Percentiles rank a stretch among this genome's conserved stretches.
Conservation (phyloP, 2,888 invertebrate genomes). For the Plagodis dolabraria region DNA sequence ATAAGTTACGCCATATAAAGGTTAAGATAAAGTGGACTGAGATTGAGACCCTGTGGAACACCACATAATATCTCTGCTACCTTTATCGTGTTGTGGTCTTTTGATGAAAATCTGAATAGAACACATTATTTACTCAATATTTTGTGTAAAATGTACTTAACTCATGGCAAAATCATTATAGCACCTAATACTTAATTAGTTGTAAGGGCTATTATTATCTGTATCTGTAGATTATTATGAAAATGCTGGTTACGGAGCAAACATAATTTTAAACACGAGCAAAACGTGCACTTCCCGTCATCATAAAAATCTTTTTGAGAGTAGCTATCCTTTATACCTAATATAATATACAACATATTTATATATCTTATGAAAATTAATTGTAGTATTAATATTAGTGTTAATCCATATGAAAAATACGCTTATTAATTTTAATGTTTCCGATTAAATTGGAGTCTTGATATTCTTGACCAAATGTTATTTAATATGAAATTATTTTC, state of each 20-base stretch:
- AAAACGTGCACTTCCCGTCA: constrained; percentile 31
- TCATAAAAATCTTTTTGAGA: constrained; percentile 30
- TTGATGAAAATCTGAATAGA: constrained; percentile 36
- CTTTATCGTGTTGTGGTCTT: constrained; percentile 23
- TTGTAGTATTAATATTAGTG: constrained; percentile 52
- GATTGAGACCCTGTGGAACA: constrained; percentile 35
- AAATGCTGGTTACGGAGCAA: constrained; percentile 76
- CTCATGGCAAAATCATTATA: constrained; percentile 49
- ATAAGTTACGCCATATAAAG: constrained; percentile 11
- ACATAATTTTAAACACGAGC: constrained; percentile 37
- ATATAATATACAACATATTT: constrained; percentile 17
- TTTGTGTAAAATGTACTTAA: constrained; percentile 58
- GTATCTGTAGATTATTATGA: constrained; percentile 57
- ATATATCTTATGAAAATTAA: constrained; percentile 34
- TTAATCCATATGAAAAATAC: constrained; percentile 82
- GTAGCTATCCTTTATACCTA: constrained; percentile 30
- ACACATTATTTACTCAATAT: constrained; percentile 48
- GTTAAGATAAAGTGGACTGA: constrained; percentile 27
- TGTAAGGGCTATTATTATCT: constrained; percentile 41
- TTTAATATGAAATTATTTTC: constrained; percentile 76
- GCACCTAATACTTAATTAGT: constrained; percentile 37
- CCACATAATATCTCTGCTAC: constrained; percentile 35
- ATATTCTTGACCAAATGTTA: constrained; percentile 84
- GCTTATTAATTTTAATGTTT: constrained; percentile 85
- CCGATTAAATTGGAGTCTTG: constrained; percentile 82